phyloP scores from a whole-genome alignment of 1,140 invertebrate species.

The Lordiphosa mommai region DNA sequence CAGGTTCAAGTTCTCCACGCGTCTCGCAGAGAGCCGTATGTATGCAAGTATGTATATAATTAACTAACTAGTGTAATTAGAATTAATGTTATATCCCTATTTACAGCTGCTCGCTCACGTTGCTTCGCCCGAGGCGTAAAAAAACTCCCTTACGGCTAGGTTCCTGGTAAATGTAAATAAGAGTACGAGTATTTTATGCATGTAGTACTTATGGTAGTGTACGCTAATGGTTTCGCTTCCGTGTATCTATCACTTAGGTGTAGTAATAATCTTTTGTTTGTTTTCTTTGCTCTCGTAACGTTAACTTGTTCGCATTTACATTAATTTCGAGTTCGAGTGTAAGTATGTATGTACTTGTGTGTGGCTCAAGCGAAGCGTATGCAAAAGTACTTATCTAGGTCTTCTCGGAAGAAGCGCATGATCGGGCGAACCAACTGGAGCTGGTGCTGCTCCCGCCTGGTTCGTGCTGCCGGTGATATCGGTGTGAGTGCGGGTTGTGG shows the following conservation, averaged over 20 bases:
- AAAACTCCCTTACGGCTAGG: too few species aligned
- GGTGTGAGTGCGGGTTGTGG: background rate
- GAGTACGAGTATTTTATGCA: constrained; percentile 1
- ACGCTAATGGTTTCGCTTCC: constrained; percentile 19
- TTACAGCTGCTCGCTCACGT: constrained; percentile 20
- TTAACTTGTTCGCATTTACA: constrained; percentile 45
- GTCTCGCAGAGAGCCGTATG: constrained; percentile 37
- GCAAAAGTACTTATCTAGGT: constrained; percentile 30
- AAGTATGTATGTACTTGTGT: constrained; percentile 26
- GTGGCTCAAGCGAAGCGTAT: constrained; percentile 32
- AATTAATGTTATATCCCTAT: constrained; percentile 12
- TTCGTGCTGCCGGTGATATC: constrained; percentile 13
- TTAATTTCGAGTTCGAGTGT: constrained; percentile 18
- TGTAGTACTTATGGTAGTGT: constrained; percentile 7
- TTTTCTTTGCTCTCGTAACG: constrained; percentile 22
- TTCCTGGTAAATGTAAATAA: constrained; percentile 4
- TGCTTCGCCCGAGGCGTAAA: background rate
- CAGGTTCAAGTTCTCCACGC: constrained; percentile 34
- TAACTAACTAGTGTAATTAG: constrained; percentile 37
- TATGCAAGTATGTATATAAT: constrained; percentile 8
- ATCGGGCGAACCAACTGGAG: constrained; percentile 8
- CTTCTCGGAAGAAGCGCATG: constrained; percentile 23
- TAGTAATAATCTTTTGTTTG: constrained; percentile 12
- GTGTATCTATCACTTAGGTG: constrained; percentile 33
- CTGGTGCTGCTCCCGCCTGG: constrained; percentile 6